Evolutionary conservation across 2,797 vertebrate genomes (phyloP).

Genomic region (Myotis pilosus): DNA sequence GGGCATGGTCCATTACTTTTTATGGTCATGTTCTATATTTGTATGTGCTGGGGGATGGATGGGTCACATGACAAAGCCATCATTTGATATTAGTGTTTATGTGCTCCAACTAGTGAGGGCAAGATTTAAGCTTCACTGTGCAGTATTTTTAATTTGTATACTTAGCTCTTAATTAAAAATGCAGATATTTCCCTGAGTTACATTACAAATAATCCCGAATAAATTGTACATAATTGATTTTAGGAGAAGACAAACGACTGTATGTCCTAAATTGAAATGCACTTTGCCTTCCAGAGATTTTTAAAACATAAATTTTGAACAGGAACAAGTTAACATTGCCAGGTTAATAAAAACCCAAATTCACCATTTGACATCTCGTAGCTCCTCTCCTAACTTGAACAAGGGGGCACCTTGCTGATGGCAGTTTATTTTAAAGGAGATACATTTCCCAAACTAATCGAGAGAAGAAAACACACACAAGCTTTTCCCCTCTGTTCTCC

Average conservation of each 20-base stretch:
- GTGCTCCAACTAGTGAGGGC: conserved; percentile 72
- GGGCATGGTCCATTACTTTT: conserved; percentile 94
- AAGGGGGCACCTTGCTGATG: background rate
- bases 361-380: conserved; percentile 36
- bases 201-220: conserved; percentile 43
- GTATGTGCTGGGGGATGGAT: conserved; percentile 84
- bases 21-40: conserved; percentile 99
- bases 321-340: conserved; percentile 4
- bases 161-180: conserved; percentile 63
- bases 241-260: conserved; percentile 37
- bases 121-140: conserved; percentile 60
- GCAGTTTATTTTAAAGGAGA: conserved; percentile 6
- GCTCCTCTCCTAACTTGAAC: conserved; percentile 22
- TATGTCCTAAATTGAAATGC: conserved; percentile 48
- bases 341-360: conserved; percentile 44
- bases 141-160: conserved; percentile 30
- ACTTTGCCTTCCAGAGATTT: conserved; percentile 56
- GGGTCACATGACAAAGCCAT: conserved; percentile 83
- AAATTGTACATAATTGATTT: conserved; percentile 50
- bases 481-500: background rate
- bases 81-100: conserved; percentile 84
- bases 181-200: conserved; percentile 46
- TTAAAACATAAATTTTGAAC: conserved; percentile 61
- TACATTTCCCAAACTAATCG: background rate
- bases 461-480: background rate